phyloP scores from a whole-genome alignment of 2,113 vertebrate genomes.

The Equus przewalskii region DNA sequence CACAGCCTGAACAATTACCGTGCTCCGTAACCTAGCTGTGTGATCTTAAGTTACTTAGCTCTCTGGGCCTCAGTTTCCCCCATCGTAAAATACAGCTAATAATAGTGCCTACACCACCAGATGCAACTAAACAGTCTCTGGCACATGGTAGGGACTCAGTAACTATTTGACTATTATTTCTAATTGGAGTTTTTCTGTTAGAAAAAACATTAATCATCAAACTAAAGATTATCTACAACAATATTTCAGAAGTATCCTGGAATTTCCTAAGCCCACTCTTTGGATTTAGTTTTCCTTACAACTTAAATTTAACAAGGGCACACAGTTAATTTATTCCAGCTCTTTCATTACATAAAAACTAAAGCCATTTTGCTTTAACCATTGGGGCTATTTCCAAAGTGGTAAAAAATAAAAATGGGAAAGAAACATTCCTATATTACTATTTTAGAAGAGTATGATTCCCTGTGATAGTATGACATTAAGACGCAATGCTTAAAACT shows the following conservation, averaged over 20 bases:
- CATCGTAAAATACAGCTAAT: not conserved
- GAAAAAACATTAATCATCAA: not conserved
- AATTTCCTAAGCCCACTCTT: constrained; percentile 52
- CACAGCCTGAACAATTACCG: not conserved
- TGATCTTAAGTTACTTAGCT: not conserved
- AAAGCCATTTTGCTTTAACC: not conserved
- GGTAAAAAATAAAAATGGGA: not conserved
- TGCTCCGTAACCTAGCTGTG: not conserved
- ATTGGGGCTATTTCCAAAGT: not conserved
- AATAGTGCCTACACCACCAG: not conserved
- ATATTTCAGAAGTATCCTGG: not conserved
- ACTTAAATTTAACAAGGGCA: not conserved
- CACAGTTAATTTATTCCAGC: not conserved
- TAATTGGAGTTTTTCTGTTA: constrained; percentile 46
- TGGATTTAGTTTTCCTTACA: constrained; percentile 38
- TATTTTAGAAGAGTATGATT: not conserved
- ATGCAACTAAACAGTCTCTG: constrained; percentile 13
- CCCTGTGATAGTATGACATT: not conserved
- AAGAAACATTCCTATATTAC: not conserved
- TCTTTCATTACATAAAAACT: constrained; percentile 1
- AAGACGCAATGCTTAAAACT: not conserved
- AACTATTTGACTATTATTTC: not conserved
- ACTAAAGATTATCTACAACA: constrained; percentile 29
- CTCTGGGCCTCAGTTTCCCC: not conserved
- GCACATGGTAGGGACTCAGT: not conserved